phyloP scores from a whole-genome alignment of 2,888 invertebrate species.

The Diarsia mendica region DNA sequence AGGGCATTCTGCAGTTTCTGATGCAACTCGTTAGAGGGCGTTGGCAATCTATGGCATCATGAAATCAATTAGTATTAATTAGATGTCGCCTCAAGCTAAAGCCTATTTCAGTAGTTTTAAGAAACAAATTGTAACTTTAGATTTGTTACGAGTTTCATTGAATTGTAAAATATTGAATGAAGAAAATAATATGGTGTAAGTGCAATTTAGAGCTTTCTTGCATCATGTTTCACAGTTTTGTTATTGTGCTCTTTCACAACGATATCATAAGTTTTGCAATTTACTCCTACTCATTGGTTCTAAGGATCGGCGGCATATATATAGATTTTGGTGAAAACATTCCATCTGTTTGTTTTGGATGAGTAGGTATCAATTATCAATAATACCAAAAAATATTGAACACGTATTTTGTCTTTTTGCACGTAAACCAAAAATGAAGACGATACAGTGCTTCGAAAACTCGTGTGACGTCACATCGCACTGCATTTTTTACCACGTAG shows the following conservation, averaged over 20 bases:
- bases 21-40: slow-evolving; percentile 8
- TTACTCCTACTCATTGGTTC: background rate
- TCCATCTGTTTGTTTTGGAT: too few species aligned
- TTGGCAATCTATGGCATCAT: background rate
- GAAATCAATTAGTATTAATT: background rate
- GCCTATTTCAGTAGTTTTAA: background rate
- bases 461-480: too few species aligned
- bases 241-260: background rate
- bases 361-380: too few species aligned
- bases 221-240: background rate
- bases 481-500: too few species aligned
- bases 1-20: background rate
- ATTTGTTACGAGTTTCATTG: background rate
- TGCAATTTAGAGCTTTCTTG: background rate
- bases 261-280: background rate
- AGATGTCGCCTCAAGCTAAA: background rate
- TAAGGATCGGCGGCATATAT: background rate
- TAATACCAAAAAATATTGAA: too few species aligned
- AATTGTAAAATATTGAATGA: background rate
- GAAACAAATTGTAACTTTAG: background rate
- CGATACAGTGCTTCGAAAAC: too few species aligned
- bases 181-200: slow-evolving; percentile 6
- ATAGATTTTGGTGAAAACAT: background rate
- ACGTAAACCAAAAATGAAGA: too few species aligned
- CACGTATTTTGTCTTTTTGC: too few species aligned